Base-by-base conservation (phyloP, 2,797 vertebrate species). In the Lycodopsis pacificus region DNA sequence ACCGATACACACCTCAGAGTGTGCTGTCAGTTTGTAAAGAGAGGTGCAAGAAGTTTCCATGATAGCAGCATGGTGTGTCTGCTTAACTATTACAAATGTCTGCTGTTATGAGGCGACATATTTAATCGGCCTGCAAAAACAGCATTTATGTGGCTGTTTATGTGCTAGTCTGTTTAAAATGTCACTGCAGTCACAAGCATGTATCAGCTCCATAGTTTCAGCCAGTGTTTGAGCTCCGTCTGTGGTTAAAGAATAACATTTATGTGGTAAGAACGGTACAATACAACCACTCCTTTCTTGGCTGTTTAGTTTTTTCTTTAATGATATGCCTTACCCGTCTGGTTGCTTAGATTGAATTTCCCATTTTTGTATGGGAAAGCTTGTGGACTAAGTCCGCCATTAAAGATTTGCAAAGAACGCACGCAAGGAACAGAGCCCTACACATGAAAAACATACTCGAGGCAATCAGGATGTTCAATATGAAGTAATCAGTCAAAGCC, bases 391-490 rank as follows among this genome's bases (percentile, higher is more conserved):
- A 32, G 49, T 71, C 22, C 17, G 84, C 59, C 44, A 80, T 86
- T 76, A 59, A 91, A 93, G 89, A 92, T 80, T 84, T 90, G 83
- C 82, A 84, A 89, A 79, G 83, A 77, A 89, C 48, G 71, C 73
- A 71, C n/a, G 19, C 67, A 56, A 73, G 65, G 54, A 84, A 87
- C 73, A 83, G 83, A 68, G 58, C 49, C 63, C 80, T 72, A 76
- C 82, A 89, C 80, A 82, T 66, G 32, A 40, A 70, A 64, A 74
- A 77, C 58, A 59, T 20, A 82, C 84, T 66, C 27, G 76, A 84
- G 79, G 72, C 75, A 67, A 71, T 91, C 89, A 92, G 92, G 91
- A 94, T 87, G 90, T 88, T 92, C 75, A 89, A 76, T 79, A 86
- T 85, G 85, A 90, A 91, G 90, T 71, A 81, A 79, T 88, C 86